These are phyloP conservation scores for Lutraria lutraria DNA, from an alignment of 2,888 invertebrate genomes.

Conservation along the genomic window DNA sequence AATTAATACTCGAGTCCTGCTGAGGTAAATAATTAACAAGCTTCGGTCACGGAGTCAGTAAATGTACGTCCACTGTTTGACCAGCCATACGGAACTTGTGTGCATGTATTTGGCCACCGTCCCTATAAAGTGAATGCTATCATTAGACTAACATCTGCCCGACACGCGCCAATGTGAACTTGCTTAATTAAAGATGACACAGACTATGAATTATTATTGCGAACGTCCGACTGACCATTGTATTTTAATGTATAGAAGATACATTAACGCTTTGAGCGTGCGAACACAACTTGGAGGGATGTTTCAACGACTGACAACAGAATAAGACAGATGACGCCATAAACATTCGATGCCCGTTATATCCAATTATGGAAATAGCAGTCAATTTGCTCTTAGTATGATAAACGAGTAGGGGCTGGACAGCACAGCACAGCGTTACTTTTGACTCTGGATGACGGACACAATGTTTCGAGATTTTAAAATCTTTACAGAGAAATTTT, in stretches of 20 bases:
- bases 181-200: background rate
- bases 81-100: background rate
- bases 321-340: background rate
- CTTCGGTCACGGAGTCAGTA: background rate
- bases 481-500: background rate
- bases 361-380: background rate
- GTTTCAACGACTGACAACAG: background rate
- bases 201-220: background rate
- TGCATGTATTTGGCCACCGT: background rate
- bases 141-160: background rate
- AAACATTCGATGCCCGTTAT: background rate
- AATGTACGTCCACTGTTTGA: background rate
- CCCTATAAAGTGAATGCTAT: background rate
- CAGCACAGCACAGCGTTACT: background rate
- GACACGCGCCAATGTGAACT: background rate
- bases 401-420: background rate
- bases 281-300: background rate
- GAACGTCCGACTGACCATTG: background rate
- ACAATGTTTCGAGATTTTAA: background rate
- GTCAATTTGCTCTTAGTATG: background rate
- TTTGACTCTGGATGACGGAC: background rate
- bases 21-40: background rate
- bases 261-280: background rate
- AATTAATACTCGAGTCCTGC: background rate
- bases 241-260: background rate